These are phyloP conservation scores for Tupiocoris notatus DNA, from an alignment of 2,888 invertebrate species.

Conservation along the genomic window DNA sequence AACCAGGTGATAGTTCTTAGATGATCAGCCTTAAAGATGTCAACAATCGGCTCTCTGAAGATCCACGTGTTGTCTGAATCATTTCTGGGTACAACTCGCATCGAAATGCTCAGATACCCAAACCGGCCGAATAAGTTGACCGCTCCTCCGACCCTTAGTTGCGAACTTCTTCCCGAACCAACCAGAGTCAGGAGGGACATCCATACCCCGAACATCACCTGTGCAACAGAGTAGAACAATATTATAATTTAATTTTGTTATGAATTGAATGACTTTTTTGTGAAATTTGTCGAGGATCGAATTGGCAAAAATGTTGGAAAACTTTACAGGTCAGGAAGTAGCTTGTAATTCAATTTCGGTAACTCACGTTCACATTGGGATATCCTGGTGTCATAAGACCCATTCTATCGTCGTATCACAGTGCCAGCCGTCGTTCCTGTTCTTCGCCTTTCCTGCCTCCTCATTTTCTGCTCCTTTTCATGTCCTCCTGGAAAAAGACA, in stretches of 20 bases:
- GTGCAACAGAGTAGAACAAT: neutral
- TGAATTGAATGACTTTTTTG: neutral
- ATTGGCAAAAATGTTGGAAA: too few relatives aligned
- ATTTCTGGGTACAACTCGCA: slow-evolving; percentile 60
- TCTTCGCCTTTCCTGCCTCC: neutral
- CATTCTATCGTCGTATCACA: neutral
- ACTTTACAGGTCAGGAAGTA: too few relatives aligned
- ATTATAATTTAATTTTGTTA: neutral
- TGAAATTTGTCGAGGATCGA: too few relatives aligned
- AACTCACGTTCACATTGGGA: slow-evolving; percentile 8
- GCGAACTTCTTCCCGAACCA: neutral
- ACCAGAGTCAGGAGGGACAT: slow-evolving; percentile 8
- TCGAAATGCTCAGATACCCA: slow-evolving; percentile 77
- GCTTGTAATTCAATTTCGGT: neutral
- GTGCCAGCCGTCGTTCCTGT: neutral
- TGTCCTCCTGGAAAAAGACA: neutral
- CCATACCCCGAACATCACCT: slow-evolving; percentile 30
- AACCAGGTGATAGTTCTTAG: slow-evolving; percentile 14
- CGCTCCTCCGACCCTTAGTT: slow-evolving; percentile 72
- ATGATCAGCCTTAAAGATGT: slow-evolving; percentile 58
- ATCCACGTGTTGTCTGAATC: slow-evolving; percentile 62
- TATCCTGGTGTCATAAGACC: slow-evolving; percentile 23
- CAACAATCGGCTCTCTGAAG: slow-evolving; percentile 70
- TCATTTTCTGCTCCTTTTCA: slow-evolving; percentile 8
- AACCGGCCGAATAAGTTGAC: slow-evolving; percentile 73